phyloP scores from a whole-genome alignment of 2,797 vertebrate species.

The Fistularia commersonii region DNA sequence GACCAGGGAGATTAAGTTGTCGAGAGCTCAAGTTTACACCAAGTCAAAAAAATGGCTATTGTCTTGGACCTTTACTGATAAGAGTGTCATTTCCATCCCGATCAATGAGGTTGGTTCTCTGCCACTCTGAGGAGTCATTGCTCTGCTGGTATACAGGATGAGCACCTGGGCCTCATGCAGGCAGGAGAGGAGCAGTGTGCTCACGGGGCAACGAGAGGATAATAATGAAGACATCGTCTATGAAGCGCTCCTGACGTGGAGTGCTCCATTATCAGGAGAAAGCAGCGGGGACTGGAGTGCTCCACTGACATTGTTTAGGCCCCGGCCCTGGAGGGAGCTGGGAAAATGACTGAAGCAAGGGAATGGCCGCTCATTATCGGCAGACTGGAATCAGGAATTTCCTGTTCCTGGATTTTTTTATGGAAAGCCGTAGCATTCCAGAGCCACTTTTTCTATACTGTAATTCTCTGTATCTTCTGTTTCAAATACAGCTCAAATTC shows the following conservation, averaged over 20 bases:
- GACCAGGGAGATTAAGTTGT: slow-evolving; percentile 43
- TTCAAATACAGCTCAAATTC: slow-evolving; percentile 20
- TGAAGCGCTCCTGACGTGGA: slow-evolving; percentile 59
- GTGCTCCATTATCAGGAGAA: slow-evolving; percentile 67
- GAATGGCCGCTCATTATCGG: slow-evolving; percentile 71
- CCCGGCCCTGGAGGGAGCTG: slow-evolving; percentile 55
- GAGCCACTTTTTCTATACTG: slow-evolving; percentile 12
- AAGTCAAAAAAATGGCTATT: slow-evolving; percentile 42
- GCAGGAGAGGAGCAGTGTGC: slow-evolving; percentile 49
- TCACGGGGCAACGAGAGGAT: slow-evolving; percentile 53
- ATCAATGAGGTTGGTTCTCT: slow-evolving; percentile 49
- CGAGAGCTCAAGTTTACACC: slow-evolving; percentile 30
- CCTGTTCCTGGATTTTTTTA: slow-evolving; percentile 55
- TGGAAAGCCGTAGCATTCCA: slow-evolving; percentile 26
- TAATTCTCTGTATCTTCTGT: slow-evolving; percentile 15
- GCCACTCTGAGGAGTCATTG: slow-evolving; percentile 62
- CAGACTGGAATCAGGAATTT: slow-evolving; percentile 73
- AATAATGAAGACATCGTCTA: slow-evolving; percentile 66
- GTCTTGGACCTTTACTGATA: slow-evolving; percentile 18
- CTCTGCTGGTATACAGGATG: slow-evolving; percentile 49
- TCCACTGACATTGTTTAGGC: slow-evolving; percentile 70
- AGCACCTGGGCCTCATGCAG: slow-evolving; percentile 63
- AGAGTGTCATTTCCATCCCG: slow-evolving; percentile 40
- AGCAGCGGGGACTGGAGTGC: slow-evolving; percentile 59
- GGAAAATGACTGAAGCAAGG: slow-evolving; percentile 61